A percentile compares a stretch with the other conserved stretches of the same genome.
These are phyloP conservation scores for Eulemur rubriventer DNA, from an alignment of 2,797 vertebrate species.

Conservation along the genomic window DNA sequence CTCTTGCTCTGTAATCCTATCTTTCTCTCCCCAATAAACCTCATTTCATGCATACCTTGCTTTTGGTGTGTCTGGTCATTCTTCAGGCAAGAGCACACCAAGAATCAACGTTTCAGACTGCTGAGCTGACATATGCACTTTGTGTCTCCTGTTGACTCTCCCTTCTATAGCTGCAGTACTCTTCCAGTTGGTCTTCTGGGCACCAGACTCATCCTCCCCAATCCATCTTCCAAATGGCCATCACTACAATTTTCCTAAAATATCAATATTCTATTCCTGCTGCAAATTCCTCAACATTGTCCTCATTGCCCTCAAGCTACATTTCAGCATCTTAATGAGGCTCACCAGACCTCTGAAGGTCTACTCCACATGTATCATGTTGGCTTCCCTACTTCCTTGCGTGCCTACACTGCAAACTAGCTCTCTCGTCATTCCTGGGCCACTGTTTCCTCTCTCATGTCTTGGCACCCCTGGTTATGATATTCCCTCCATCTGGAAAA, in stretches of 20 bases:
- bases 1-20: no score
- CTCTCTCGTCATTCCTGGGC: neutral
- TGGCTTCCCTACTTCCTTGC: neutral
- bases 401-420: neutral
- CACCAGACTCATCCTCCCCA: neutral
- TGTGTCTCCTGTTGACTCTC: neutral
- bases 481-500: neutral
- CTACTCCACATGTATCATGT: neutral
- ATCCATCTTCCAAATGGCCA: neutral
- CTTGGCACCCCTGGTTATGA: neutral
- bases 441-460: neutral
- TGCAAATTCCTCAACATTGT: slow-evolving; percentile 15
- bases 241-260: neutral
- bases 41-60: no score
- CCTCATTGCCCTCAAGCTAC: neutral
- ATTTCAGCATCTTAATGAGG: neutral
- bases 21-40: no score
- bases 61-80: no score
- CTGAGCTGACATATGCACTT: no score
- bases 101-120: no score
- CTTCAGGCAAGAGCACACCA: no score
- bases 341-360: neutral
- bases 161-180: neutral
- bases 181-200: neutral
- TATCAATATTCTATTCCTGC: neutral